Percentiles rank a stretch among this genome's conserved stretches.
Conservation (phyloP, 2,888 invertebrate species). For the Agriopis marginaria region DNA sequence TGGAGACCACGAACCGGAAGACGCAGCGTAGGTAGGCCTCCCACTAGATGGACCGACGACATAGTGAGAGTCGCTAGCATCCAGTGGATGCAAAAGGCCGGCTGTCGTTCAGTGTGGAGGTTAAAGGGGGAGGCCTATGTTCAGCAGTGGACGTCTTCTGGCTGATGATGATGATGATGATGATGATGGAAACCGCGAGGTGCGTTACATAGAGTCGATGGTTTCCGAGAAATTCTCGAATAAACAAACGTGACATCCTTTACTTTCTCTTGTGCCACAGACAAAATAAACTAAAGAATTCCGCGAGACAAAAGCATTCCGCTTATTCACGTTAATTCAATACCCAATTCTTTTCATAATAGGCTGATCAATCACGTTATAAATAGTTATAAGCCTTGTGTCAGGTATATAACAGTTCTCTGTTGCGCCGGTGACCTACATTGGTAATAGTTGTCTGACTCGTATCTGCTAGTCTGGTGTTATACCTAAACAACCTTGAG, state of each 20-base stretch:
- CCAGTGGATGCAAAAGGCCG: no score
- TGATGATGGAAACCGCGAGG: no score
- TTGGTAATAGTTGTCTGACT: constrained; percentile 42
- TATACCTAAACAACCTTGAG: constrained; percentile 27
- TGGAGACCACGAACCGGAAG: no score
- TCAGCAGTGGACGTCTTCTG: no score
- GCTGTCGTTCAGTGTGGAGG: no score
- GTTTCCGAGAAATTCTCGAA: neutral
- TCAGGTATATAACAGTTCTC: constrained; percentile 20
- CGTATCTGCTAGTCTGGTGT: constrained; percentile 22
- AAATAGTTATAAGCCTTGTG: constrained; percentile 22
- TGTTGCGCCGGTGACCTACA: constrained; percentile 36
- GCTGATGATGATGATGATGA: no score
- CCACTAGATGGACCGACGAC: no score
- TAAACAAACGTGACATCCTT: constrained; percentile 6
- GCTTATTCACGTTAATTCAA: constrained; percentile 12
- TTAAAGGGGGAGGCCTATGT: no score
- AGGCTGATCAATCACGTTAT: constrained; percentile 28
- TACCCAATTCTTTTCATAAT: constrained; percentile 25
- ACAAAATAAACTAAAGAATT: constrained; percentile 16
- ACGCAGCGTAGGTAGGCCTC: no score
- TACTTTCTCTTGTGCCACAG: constrained; percentile 12
- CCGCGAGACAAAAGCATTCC: constrained; percentile 22
- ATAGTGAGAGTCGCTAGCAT: no score
- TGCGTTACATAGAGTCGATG: neutral